Conservation (phyloP, 2,797 vertebrate genomes). For the Glossophaga mutica region DNA sequence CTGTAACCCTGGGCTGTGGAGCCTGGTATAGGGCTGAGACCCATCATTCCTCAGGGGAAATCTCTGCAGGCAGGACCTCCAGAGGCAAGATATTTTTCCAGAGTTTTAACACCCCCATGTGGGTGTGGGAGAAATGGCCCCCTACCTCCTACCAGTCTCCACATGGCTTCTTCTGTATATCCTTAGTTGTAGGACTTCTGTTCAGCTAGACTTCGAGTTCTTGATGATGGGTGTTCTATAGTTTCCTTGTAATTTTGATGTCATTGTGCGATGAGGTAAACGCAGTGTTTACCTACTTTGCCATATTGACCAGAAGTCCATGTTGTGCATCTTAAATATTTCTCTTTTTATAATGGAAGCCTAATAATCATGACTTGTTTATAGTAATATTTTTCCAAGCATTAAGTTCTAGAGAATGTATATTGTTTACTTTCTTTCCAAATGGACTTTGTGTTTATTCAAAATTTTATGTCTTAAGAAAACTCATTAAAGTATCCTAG, state of each 20-base stretch:
- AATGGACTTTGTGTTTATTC: slow-evolving; percentile 23
- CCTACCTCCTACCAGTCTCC: not conserved
- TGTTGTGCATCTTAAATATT: not conserved
- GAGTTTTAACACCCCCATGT: not conserved
- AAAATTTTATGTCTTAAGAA: slow-evolving; percentile 21
- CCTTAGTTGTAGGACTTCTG: not conserved
- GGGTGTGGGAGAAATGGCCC: not conserved
- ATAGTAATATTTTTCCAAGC: slow-evolving; percentile 21
- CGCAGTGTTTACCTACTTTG: not conserved
- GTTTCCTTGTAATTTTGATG: not conserved
- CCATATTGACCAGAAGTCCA: not conserved
- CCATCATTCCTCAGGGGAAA: not conserved
- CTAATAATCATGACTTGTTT: not conserved
- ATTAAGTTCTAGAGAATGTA: not conserved
- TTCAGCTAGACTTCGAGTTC: not conserved
- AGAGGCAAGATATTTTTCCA: not conserved
- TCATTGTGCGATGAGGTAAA: not conserved
- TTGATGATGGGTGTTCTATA: not conserved
- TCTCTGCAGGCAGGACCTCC: not conserved
- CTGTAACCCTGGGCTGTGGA: not conserved
- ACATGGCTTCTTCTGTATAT: not conserved
- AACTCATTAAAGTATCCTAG: slow-evolving; percentile 8
- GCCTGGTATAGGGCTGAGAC: not conserved
- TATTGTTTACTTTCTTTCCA: slow-evolving; percentile 29
- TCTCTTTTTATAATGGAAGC: slow-evolving; percentile 3